Conservation (phyloP, 2,113 vertebrate species). For the Camelus bactrianus region DNA sequence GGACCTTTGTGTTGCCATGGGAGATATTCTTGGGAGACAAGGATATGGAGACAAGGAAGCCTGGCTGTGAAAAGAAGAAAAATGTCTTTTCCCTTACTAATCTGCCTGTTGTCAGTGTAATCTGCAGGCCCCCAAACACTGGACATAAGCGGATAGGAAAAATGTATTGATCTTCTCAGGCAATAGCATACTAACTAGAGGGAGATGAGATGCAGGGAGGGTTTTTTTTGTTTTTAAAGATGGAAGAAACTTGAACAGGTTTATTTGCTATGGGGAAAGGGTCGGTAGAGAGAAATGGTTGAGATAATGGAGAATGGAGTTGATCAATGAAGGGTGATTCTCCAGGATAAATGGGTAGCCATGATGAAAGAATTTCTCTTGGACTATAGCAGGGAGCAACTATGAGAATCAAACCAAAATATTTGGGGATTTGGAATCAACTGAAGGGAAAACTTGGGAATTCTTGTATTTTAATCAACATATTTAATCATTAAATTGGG, state of each 20-base stretch:
- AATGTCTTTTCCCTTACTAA: not conserved
- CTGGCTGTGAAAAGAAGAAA: not conserved
- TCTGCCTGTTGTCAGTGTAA: not conserved
- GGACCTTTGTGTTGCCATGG: not conserved
- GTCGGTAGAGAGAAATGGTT: not conserved
- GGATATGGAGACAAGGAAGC: not conserved
- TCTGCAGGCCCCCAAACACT: not conserved
- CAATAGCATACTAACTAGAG: not conserved
- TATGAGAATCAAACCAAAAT: not conserved
- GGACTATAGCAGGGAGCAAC: not conserved
- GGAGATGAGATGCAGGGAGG: not conserved
- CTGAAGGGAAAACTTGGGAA: not conserved
- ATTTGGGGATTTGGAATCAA: not conserved
- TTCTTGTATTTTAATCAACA: not conserved
- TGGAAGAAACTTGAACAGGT: not conserved
- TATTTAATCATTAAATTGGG: not conserved
- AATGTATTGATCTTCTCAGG: not conserved
- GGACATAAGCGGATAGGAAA: not conserved
- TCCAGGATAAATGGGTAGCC: not conserved
- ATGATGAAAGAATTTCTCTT: not conserved
- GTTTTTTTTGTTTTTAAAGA: constrained; percentile 20
- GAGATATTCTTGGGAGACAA: not conserved
- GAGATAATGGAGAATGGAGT: not conserved
- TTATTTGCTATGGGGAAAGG: not conserved
- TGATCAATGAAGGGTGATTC: not conserved